Evolutionary conservation across 2,888 invertebrate species (phyloP).

Genomic region (Amblyjoppa fuscipennis): DNA sequence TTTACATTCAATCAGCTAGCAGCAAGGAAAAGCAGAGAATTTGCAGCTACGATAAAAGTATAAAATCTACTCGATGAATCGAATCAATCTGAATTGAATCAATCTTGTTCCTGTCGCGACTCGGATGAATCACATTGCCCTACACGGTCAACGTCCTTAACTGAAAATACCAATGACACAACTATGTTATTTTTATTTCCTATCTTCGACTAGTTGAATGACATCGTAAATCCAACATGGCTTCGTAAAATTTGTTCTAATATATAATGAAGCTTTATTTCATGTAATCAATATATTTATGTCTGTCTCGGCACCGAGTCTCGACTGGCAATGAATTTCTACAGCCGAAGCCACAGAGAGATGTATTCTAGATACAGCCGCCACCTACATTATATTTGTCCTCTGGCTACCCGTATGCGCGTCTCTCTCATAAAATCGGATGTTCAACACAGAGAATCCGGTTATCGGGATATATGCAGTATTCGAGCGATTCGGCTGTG

Average conservation of each 20-base stretch:
- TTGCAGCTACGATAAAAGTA: constrained; percentile 19
- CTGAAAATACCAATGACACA: background rate
- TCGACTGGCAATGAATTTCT: constrained; percentile 51
- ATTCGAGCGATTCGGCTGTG: constrained; percentile 60
- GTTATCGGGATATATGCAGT: constrained; percentile 39
- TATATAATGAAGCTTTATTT: constrained; percentile 22
- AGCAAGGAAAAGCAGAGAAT: constrained; percentile 8
- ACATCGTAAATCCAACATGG: background rate
- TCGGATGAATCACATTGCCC: constrained; percentile 59
- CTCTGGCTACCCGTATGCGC: constrained; percentile 31
- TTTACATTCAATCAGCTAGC: constrained; percentile 46
- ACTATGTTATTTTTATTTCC: constrained; percentile 5
- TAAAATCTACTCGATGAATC: constrained; percentile 56
- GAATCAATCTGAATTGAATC: constrained; percentile 67
- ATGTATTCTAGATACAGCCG: background rate
- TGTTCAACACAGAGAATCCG: constrained; percentile 41
- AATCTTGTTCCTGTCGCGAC: constrained; percentile 10
- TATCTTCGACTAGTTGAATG: background rate
- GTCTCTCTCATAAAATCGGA: constrained; percentile 52
- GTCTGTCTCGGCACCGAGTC: constrained; percentile 48
- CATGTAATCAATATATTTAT: constrained; percentile 13
- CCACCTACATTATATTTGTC: constrained; percentile 46
- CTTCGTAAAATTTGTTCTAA: background rate
- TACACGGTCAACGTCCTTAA: constrained; percentile 49
- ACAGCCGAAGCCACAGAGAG: constrained; percentile 31